Evolutionary conservation across 92 coral and sea anemone genomes (phyloP), one percentile per base, ranked within the genome.

Genomic region (Paragorgia papillata): DNA sequence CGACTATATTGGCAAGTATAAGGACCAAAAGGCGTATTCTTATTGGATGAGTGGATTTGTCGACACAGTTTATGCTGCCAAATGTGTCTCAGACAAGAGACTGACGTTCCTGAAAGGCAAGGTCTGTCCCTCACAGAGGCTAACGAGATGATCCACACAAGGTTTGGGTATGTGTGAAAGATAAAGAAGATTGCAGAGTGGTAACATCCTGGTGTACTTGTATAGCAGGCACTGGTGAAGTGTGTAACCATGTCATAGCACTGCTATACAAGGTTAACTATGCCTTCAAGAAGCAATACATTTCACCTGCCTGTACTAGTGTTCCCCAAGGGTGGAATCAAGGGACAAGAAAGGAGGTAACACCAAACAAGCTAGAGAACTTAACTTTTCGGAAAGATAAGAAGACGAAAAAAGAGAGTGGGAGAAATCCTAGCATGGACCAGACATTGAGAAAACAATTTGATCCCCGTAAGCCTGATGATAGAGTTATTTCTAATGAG

Each of bases 191-290:
- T 22, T 56, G 49, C 65, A 85, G 29, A 44, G 79, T 89, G 20
- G 68, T 89, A 18, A 89, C 85, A 22, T 89, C 88, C 5, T 89
- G 89, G 88, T 89, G 93, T 57, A 85, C 89, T 29, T 89, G 89
- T 39, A 89, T 74, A 44, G 89, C 92, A 35, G 90, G 87, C 9
- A 86, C 87, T 53, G 87, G 46, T 2, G 90, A 86, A 33, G 92
- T 58, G 0, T 88, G 92, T 75, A 88, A 85, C 63, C 89, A 83
- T 79, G 85, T 77, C 8, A 77, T 86, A 29, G 81, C 86, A 10
- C 50, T 85, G n/a, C 25, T 86, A n/a, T 82, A 86, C 43, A 82
- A 83, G 58, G 79, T 83, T 0, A 87, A 87, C 29, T 87, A 43
- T 87, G 90, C 88, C 31, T 63, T 35, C 55, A 79, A 87, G 69